Conservation (phyloP, 2,113 vertebrate species). For the Boleophthalmus pectinirostris region DNA sequence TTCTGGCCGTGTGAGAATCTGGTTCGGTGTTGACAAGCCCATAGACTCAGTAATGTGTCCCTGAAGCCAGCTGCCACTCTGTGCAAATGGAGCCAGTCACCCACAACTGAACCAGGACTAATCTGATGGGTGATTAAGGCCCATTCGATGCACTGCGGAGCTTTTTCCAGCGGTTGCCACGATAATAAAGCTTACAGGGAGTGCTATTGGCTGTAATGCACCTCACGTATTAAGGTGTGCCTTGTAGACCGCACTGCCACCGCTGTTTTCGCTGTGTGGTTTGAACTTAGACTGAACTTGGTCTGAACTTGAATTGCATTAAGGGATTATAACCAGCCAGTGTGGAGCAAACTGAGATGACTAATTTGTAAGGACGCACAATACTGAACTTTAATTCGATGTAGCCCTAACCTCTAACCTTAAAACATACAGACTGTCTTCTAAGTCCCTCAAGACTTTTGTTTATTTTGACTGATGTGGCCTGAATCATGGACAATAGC, state of each 20-base stretch:
- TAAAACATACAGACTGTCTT: not conserved
- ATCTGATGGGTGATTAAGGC: constrained; percentile 66
- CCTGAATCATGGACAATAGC: not conserved
- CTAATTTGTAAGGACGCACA: constrained; percentile 36
- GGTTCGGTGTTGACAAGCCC: constrained; percentile 63
- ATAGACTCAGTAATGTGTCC: constrained; percentile 67
- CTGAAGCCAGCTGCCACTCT: constrained; percentile 71
- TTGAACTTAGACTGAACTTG: constrained; percentile 36
- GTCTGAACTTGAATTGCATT: constrained; percentile 47
- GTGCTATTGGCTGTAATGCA: not conserved
- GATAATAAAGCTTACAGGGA: constrained; percentile 23
- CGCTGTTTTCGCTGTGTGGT: not conserved
- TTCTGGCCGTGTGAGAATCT: constrained; percentile 61
- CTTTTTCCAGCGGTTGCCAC: constrained; percentile 9
- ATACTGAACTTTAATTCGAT: not conserved
- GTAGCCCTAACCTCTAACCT: not conserved
- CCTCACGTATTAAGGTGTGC: constrained; percentile 21
- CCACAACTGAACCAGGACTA: constrained; percentile 63
- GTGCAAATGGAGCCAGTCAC: constrained; percentile 63
- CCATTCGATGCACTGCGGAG: constrained; percentile 35
- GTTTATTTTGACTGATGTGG: not conserved
- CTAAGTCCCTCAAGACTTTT: not conserved
- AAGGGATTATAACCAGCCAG: constrained; percentile 32
- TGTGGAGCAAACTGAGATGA: constrained; percentile 28
- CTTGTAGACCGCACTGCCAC: not conserved